Percentiles rank a stretch among this genome's conserved stretches.
Conservation (phyloP, 1,140 invertebrate genomes). For the Cydia splendana region DNA sequence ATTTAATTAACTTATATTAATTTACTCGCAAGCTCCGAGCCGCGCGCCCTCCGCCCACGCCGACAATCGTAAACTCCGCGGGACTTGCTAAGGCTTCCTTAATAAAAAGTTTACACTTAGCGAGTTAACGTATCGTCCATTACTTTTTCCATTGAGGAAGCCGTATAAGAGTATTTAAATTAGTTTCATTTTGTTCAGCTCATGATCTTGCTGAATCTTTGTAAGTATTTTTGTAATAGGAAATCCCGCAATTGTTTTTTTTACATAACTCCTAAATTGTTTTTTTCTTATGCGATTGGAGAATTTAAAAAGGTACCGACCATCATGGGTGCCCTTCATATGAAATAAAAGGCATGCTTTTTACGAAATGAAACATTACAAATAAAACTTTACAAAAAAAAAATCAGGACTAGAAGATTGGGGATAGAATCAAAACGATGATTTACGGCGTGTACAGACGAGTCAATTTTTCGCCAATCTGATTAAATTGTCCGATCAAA, state of each 20-base stretch:
- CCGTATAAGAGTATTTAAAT: slow-evolving; percentile 33
- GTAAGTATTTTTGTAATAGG: not conserved
- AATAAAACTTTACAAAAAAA: no score
- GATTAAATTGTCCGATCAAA: no score
- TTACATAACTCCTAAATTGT: not conserved
- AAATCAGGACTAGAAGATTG: no score
- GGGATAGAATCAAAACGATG: no score
- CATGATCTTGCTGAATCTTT: not conserved
- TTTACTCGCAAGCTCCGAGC: slow-evolving; percentile 42
- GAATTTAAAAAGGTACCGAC: not conserved
- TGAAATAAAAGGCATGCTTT: no score
- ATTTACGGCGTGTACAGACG: no score
- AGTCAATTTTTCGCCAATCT: no score
- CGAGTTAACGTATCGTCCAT: slow-evolving; percentile 29
- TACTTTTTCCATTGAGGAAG: slow-evolving; percentile 18
- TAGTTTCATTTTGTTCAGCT: slow-evolving; percentile 49
- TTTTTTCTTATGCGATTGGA: not conserved
- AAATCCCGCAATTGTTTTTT: not conserved
- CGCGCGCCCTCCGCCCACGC: not conserved
- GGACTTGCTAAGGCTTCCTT: slow-evolving; percentile 29
- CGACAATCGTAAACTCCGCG: not conserved
- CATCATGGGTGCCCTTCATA: no score
- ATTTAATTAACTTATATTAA: slow-evolving; percentile 64
- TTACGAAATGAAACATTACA: no score
- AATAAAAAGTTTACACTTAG: slow-evolving; percentile 33